Base-by-base conservation (phyloP, 1,140 invertebrate species). In the Lerema accius region DNA sequence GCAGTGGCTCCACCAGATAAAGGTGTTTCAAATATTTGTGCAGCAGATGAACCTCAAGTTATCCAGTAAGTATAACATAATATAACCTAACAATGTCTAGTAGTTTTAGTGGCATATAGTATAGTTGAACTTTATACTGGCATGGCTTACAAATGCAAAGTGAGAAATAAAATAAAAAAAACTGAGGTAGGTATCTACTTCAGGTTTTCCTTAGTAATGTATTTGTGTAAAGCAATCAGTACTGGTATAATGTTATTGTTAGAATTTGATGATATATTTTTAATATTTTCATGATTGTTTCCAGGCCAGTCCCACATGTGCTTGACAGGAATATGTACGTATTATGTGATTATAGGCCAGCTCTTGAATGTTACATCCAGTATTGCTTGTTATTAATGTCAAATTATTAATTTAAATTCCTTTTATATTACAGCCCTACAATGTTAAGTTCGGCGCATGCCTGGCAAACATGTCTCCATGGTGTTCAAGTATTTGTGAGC, bases 401-500 rank as follows among this genome's bases (percentile, higher is more conserved):
- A n/a, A n/a, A n/a, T n/a, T n/a, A n/a, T n/a, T n/a, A n/a, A n/a
- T n/a, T n/a, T n/a, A n/a, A n/a, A n/a, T n/a, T n/a, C n/a, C n/a
- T n/a, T n/a, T n/a, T 51, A 48, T 45, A 32, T 87, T 92, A 5
- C 90, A 96, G 95, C 75, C 95, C 95, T 5, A 94, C 94, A 45
- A 97, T 97, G 95, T 82, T 96, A 64, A 97, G 95, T 71, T 85
- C 91, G 67, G 94, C 94, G 70, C 97, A 99, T 85, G 90, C 94
- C 13, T 94, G 95, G 73, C 98, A 99, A 91, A 99, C 97, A 2
- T 80, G 95, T 4, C 92, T 99, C 4, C 98, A 99, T 78, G 94
- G 97, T 42, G 68, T 99, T 2, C 98, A 99, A 91, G 87, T 90
- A 11, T 64, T 89, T 11, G 91, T 99, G 17, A 97, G 96, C 39